Percentiles rank a stretch among this genome's conserved stretches.
These are phyloP conservation scores for Trichomycterus rosablanca DNA, from an alignment of 2,113 vertebrate species.

Conservation along the genomic window DNA sequence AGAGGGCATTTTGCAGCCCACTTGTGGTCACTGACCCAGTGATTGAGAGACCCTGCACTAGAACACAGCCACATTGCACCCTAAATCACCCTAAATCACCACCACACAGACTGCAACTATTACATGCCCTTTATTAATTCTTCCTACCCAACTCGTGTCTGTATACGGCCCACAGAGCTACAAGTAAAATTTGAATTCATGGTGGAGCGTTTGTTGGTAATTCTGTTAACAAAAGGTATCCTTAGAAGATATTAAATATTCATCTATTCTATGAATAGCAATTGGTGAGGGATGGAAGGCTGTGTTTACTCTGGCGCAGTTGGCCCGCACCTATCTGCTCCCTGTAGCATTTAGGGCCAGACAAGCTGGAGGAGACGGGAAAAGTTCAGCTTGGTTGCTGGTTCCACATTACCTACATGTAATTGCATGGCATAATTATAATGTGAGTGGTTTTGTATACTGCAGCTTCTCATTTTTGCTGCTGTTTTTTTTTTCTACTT, in stretches of 20 bases:
- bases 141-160: neutral
- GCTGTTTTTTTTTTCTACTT: too few species aligned
- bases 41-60: too few species aligned
- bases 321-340: slow-evolving; percentile 26
- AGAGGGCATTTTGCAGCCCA: too few species aligned
- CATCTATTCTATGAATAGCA: slow-evolving; percentile 71
- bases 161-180: slow-evolving; percentile 6
- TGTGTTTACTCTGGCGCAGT: slow-evolving; percentile 47
- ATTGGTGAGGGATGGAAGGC: slow-evolving; percentile 55
- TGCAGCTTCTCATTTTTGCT: too few species aligned
- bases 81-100: neutral
- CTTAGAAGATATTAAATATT: slow-evolving; percentile 56
- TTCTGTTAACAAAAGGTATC: slow-evolving; percentile 73
- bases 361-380: neutral
- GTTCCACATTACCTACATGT: neutral
- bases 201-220: slow-evolving; percentile 68
- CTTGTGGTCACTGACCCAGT: too few species aligned
- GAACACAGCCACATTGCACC: too few species aligned
- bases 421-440: slow-evolving; percentile 22
- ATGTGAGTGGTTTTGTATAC: too few species aligned
- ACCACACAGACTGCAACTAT: slow-evolving; percentile 2
- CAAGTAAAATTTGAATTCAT: slow-evolving; percentile 64
- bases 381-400: slow-evolving; percentile 22
- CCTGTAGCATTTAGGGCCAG: slow-evolving; percentile 7
- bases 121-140: slow-evolving; percentile 12